These are phyloP conservation scores for Archivesica marissinica DNA, from an alignment of 1,140 invertebrate genomes.

Conservation along the genomic window DNA sequence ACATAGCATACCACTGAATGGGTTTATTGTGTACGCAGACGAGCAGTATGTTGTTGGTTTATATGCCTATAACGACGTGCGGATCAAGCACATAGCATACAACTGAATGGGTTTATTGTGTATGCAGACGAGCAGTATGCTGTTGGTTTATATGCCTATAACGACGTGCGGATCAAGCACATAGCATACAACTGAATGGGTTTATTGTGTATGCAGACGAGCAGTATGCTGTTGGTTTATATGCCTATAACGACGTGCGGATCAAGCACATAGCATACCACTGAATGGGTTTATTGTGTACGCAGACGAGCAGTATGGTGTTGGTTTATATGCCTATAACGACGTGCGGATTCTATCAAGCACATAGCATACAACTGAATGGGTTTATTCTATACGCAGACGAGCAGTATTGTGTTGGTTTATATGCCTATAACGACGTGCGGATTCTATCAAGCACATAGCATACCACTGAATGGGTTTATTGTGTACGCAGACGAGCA, in stretches of 20 bases:
- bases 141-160: conserved; percentile 36
- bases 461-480: neutral
- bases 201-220: neutral
- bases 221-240: conserved; percentile 46
- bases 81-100: conserved; percentile 14
- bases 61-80: conserved; percentile 11
- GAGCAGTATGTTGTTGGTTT: conserved; percentile 45
- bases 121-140: neutral
- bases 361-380: conserved; percentile 13
- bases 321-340: conserved; percentile 33
- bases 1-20: conserved; percentile 5
- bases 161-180: conserved; percentile 24
- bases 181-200: neutral
- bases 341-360: conserved; percentile 33
- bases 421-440: conserved; percentile 19
- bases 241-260: conserved; percentile 6
- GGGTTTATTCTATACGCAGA: neutral
- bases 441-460: conserved; percentile 40
- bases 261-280: conserved; percentile 3
- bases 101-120: neutral
- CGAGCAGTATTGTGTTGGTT: conserved; percentile 38
- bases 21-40: neutral
- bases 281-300: conserved; percentile 1
- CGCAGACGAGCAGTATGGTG: conserved; percentile 5
- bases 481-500: neutral